Evolutionary conservation across 2,113 vertebrate genomes (phyloP).

Genomic region (Pedetes capensis): DNA sequence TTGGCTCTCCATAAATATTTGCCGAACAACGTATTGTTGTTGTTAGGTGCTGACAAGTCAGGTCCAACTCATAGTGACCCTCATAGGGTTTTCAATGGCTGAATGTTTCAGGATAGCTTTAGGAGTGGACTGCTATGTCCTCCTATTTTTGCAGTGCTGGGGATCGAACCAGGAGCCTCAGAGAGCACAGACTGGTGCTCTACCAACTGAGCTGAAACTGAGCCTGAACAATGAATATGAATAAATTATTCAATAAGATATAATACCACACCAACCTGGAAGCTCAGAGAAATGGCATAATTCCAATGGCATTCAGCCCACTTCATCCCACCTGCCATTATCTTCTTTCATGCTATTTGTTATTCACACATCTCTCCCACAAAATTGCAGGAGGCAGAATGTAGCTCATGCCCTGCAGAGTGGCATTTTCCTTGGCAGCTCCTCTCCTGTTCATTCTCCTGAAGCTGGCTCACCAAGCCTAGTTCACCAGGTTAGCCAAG

Average conservation of each 20-base stretch:
- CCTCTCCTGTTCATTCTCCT: background rate
- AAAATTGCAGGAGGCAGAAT: background rate
- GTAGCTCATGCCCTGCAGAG: background rate
- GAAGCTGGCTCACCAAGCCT: background rate
- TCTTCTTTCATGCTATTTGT: background rate
- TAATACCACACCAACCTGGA: background rate
- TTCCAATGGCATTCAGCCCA: background rate
- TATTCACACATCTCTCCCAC: background rate
- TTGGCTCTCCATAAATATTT: background rate
- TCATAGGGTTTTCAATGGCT: no score
- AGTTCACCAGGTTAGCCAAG: background rate
- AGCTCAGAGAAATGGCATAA: background rate
- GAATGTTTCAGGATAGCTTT: no score
- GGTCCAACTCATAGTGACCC: no score
- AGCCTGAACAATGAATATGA: no score
- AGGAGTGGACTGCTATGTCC: no score
- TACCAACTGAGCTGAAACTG: no score
- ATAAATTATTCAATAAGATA: background rate
- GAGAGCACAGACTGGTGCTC: no score
- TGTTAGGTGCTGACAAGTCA: no score
- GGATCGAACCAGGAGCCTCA: no score
- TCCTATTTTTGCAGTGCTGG: no score
- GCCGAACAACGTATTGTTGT: background rate
- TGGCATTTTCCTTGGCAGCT: background rate
- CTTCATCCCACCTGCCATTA: background rate